Percentiles rank a stretch among this genome's conserved stretches.
Conservation (phyloP, 2,113 vertebrate species). For the Myrmecophaga tridactyla region DNA sequence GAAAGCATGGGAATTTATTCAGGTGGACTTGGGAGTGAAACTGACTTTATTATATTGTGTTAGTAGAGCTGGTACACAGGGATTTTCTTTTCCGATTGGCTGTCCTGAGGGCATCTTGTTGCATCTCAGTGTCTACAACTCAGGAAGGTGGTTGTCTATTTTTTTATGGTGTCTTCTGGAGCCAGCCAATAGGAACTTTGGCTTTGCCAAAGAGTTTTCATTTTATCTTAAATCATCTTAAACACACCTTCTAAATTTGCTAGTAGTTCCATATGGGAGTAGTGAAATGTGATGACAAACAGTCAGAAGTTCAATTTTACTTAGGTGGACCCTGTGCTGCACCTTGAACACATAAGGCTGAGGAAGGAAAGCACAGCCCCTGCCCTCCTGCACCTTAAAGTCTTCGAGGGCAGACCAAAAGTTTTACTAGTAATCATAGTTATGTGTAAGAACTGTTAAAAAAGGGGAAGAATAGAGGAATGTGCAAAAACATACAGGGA, state of each 20-base stretch:
- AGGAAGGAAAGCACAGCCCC: neutral
- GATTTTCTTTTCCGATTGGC: slow-evolving; percentile 22
- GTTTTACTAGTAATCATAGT: neutral
- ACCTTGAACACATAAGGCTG: neutral
- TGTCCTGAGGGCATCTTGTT: neutral
- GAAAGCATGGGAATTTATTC: neutral
- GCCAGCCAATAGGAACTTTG: neutral
- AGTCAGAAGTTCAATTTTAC: neutral
- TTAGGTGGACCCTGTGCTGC: neutral
- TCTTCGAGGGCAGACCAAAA: neutral
- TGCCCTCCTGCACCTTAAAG: neutral
- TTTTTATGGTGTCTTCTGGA: neutral
- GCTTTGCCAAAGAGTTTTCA: slow-evolving; percentile 34
- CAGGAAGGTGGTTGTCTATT: neutral
- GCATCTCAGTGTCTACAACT: neutral
- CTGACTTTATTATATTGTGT: neutral
- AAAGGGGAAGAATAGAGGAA: neutral
- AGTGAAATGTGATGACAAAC: neutral
- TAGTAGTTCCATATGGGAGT: neutral
- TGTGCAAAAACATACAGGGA: neutral
- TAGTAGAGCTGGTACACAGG: neutral
- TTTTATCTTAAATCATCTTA: neutral
- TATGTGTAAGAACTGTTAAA: neutral
- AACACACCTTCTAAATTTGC: neutral
- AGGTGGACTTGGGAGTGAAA: neutral